phyloP scores from a whole-genome alignment of 2,888 invertebrate genomes.

The Tiphia femorata region DNA sequence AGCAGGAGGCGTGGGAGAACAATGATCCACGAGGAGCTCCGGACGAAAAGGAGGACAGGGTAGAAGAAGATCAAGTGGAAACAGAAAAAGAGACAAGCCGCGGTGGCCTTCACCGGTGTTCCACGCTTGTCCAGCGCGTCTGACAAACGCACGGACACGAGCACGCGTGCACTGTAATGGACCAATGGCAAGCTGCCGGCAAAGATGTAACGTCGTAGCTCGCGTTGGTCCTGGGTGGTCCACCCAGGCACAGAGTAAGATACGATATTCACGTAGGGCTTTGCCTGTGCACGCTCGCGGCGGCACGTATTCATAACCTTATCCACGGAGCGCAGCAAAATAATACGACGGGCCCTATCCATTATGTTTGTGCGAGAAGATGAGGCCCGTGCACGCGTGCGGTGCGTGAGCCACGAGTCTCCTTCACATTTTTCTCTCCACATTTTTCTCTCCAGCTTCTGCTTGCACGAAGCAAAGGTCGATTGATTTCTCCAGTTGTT shows the following conservation, averaged over 20 bases:
- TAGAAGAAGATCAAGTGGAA: neutral
- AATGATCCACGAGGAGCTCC: too few relatives aligned
- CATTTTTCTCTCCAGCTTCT: too few relatives aligned
- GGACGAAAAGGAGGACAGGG: too few relatives aligned
- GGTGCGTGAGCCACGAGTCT: neutral
- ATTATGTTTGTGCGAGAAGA: slow-evolving; percentile 43
- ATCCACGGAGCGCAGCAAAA: slow-evolving; percentile 54
- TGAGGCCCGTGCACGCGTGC: neutral
- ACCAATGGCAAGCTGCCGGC: slow-evolving; percentile 51
- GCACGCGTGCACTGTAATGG: slow-evolving; percentile 40
- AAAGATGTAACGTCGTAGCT: slow-evolving; percentile 46
- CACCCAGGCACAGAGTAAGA: slow-evolving; percentile 35
- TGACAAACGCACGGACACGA: neutral
- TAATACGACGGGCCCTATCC: slow-evolving; percentile 52
- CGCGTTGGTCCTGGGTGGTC: slow-evolving; percentile 62
- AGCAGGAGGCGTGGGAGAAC: too few relatives aligned
- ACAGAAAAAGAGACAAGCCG: neutral
- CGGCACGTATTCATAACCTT: slow-evolving; percentile 54
- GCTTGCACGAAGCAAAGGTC: too few relatives aligned
- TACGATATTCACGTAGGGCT: slow-evolving; percentile 40
- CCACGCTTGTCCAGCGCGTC: too few relatives aligned
- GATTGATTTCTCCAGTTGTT: too few relatives aligned
- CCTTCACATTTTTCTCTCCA: too few relatives aligned
- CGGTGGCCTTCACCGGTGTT: too few relatives aligned
- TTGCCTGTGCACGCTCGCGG: slow-evolving; percentile 51